Evolutionary conservation across 2,113 vertebrate genomes (phyloP).

Genomic region (Megaleporinus macrocephalus): DNA sequence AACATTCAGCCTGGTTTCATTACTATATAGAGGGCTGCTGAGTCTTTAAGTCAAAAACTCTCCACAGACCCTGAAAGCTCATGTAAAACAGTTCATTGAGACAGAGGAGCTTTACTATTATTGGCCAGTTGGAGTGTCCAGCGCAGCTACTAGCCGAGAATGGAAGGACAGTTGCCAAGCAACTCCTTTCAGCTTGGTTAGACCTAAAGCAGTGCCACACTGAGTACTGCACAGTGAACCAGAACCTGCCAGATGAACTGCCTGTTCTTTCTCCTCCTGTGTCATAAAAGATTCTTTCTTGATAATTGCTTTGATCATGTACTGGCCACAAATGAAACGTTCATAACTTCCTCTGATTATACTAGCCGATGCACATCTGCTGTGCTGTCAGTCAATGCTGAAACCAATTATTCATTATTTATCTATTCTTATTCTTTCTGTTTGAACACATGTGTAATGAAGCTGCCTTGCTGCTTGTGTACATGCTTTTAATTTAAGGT

Average conservation of each 20-base stretch:
- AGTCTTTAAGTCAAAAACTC: not conserved
- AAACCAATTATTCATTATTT: too few species aligned
- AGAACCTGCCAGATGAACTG: conserved; percentile 34
- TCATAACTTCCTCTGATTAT: not conserved
- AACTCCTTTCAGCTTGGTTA: conserved; percentile 51
- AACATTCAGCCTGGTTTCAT: not conserved
- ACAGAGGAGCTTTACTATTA: conserved; percentile 1
- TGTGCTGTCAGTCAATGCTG: conserved; percentile 15
- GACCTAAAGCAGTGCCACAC: conserved; percentile 40
- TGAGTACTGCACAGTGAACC: conserved; percentile 23
- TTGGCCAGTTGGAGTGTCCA: conserved; percentile 13
- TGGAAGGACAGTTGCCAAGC: conserved; percentile 56
- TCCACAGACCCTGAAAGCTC: not conserved
- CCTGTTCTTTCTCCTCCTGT: conserved; percentile 36
- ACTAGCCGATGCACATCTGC: conserved; percentile 22
- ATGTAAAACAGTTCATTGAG: not conserved
- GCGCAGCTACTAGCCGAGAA: conserved; percentile 6
- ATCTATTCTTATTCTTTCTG: too few species aligned
- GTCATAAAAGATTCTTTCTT: not conserved
- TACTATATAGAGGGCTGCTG: not conserved
- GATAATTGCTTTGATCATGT: conserved; percentile 25
- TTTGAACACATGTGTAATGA: too few species aligned
- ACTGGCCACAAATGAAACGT: conserved; percentile 12
- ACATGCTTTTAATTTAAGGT: too few species aligned
- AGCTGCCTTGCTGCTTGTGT: too few species aligned